A percentile compares a stretch with the other conserved stretches of the same genome.
Evolutionary conservation across 2,797 vertebrate genomes (phyloP).

Genomic region (Siniperca scherzeri): DNA sequence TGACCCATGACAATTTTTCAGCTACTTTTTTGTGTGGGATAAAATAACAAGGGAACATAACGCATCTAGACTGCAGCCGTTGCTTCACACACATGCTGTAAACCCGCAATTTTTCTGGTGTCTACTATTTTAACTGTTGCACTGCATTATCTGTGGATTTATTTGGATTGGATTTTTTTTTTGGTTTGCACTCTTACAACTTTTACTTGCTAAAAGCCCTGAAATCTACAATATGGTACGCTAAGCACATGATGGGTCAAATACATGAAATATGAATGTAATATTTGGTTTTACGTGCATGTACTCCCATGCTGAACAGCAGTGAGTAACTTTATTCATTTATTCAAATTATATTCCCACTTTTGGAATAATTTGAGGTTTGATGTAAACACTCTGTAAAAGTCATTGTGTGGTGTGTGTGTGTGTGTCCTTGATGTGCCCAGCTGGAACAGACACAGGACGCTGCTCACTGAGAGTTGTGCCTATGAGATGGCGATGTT

Average conservation of each 20-base stretch:
- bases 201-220: slow-evolving; percentile 47
- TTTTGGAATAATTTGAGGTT: slow-evolving; percentile 62
- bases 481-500: slow-evolving; percentile 16
- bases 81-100: slow-evolving; percentile 1
- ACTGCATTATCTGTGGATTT: background rate
- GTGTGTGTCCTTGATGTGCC: slow-evolving; percentile 42
- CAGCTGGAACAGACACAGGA: slow-evolving; percentile 33
- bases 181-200: background rate
- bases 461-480: slow-evolving; percentile 3
- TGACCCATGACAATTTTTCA: slow-evolving; percentile 10
- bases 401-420: slow-evolving; percentile 32
- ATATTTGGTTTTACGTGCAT: slow-evolving; percentile 40
- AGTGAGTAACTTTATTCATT: slow-evolving; percentile 63
- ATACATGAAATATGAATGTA: slow-evolving; percentile 69
- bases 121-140: background rate
- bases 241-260: slow-evolving; percentile 20
- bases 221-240: slow-evolving; percentile 19
- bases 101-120: background rate
- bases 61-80: background rate
- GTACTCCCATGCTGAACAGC: slow-evolving; percentile 1
- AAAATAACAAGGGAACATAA: background rate
- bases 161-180: background rate
- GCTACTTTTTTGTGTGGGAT: background rate
- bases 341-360: slow-evolving; percentile 72
- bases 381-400: slow-evolving; percentile 58